Base-by-base conservation (phyloP, 2,113 vertebrate species). In the Sisor rabdophorus region DNA sequence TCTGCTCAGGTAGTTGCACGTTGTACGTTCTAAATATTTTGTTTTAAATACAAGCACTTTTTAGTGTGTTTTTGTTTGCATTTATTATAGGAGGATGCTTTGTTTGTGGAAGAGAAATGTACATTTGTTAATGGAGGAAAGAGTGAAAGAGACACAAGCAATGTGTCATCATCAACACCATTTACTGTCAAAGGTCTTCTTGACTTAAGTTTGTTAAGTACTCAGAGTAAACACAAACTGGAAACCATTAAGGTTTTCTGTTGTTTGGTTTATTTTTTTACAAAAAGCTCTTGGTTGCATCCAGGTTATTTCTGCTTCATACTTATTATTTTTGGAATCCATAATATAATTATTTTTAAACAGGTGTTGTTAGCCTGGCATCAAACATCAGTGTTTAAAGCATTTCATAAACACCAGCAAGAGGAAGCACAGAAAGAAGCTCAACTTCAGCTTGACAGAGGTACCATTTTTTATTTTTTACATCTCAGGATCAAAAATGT, bases 341-440 rank as follows among this genome's bases (percentile, higher is more conserved):
- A 26, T 32, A 12, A 22, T 30, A 22, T 54, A n/a, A 22, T 11
- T 52, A 19, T 28, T 22, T 64, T 55, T 69, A 20, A 22, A 2
- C 50, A 91, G 90, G 83, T 89, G 74, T 81, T 95, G 75, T 73
- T 83, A 2, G 88, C 78, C 30, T 98, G 96, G 97, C 89, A 80
- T 81, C 80, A 86, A 10, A 24, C 69, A 4, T 85, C 89, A 0
- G 78, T 55, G 0, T 3, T 80, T 52, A 87, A 71, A 44, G 73
- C 84, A 0, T 81, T 77, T 76, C 79, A 54, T 67, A 87, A 63
- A 24, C 86, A 86, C 76, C 90, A 93, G 84, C 88, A 93, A 83
- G 71, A 53, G 26, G 83, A 82, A 58, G 81, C 88, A 68, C 32
- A 94, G 56, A 69, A 36, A 76, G 82, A 86, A 54, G 93, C 89